A percentile compares a stretch with the other conserved stretches of the same genome.
phyloP scores from a whole-genome alignment of 2,797 vertebrate genomes.

The Danio aesculapii region DNA sequence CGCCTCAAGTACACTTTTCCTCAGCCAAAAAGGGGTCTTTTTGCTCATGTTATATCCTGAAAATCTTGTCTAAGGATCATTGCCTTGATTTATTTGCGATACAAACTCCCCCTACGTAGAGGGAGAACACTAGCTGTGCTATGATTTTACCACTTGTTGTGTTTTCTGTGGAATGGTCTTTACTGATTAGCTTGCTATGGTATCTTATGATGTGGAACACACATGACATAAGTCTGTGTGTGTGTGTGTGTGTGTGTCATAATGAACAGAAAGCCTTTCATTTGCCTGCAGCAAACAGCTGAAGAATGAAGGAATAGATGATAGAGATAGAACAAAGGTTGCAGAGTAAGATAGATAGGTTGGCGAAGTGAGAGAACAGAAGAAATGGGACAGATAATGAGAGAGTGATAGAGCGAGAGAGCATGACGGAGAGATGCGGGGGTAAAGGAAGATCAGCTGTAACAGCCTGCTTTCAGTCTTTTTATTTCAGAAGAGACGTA shows the following conservation, averaged over 20 bases:
- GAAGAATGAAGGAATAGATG: conserved; percentile 65
- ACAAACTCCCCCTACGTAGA: background rate
- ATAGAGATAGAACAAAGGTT: conserved; percentile 32
- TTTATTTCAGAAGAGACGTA: conserved; percentile 26
- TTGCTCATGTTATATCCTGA: conserved; percentile 11
- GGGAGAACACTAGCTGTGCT: background rate
- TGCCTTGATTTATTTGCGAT: conserved; percentile 21
- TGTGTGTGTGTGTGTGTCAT: background rate
- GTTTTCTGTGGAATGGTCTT: background rate
- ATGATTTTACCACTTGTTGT: background rate
- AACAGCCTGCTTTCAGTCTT: conserved; percentile 52
- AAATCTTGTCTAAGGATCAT: conserved; percentile 23
- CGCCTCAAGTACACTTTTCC: conserved; percentile 12
- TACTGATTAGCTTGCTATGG: conserved; percentile 10
- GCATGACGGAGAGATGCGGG: conserved; percentile 55
- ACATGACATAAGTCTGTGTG: conserved; percentile 1
- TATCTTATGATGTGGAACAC: conserved; percentile 11
- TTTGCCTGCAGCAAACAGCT: conserved; percentile 74
- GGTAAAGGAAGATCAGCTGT: conserved; percentile 34
- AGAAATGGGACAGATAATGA: conserved; percentile 41
- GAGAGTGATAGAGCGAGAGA: conserved; percentile 1
- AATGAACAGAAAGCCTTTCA: conserved; percentile 13
- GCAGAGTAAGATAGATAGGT: conserved; percentile 33
- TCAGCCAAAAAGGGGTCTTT: background rate
- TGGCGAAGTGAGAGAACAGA: conserved; percentile 44